Evolutionary conservation across 2,888 invertebrate species (phyloP).

Genomic region (Tetrapedia diversipes): DNA sequence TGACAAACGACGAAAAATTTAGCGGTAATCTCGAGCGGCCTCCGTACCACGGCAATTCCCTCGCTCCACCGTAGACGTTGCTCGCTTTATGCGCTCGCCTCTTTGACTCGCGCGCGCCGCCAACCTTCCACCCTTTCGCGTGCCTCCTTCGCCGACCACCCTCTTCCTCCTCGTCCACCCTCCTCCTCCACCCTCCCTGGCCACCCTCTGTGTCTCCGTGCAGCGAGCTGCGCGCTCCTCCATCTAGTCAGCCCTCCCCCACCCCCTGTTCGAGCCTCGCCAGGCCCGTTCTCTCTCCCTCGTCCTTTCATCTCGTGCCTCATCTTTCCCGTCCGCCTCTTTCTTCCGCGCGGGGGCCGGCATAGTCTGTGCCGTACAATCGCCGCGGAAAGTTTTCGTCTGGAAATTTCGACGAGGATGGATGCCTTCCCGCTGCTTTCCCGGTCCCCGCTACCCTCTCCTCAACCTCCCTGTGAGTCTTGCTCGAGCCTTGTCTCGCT

Average conservation of each 20-base stretch:
- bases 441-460: conserved; percentile 12
- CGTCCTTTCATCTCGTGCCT: conserved; percentile 75
- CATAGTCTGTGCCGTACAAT: conserved; percentile 70
- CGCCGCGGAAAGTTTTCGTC: conserved; percentile 74
- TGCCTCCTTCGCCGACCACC: conserved; percentile 18
- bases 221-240: conserved; percentile 8
- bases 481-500: not conserved
- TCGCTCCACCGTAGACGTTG: conserved; percentile 69
- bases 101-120: conserved; percentile 73
- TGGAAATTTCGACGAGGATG: conserved; percentile 66
- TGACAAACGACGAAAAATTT: conserved; percentile 76
- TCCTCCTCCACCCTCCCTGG: conserved; percentile 22
- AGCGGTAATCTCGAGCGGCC: conserved; percentile 71
- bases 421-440: conserved; percentile 21
- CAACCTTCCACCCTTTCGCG: conserved; percentile 61
- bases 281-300: conserved; percentile 21
- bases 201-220: conserved; percentile 13
- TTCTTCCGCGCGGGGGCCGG: conserved; percentile 66
- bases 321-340: conserved; percentile 71
- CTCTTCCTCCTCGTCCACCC: conserved; percentile 10
- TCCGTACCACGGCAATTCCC: conserved; percentile 68
- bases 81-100: conserved; percentile 76
- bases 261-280: conserved; percentile 13
- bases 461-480: not conserved
- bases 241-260: conserved; percentile 23